Base-by-base conservation (phyloP, 2,888 invertebrate genomes). In the Pseudococcus longispinus region DNA sequence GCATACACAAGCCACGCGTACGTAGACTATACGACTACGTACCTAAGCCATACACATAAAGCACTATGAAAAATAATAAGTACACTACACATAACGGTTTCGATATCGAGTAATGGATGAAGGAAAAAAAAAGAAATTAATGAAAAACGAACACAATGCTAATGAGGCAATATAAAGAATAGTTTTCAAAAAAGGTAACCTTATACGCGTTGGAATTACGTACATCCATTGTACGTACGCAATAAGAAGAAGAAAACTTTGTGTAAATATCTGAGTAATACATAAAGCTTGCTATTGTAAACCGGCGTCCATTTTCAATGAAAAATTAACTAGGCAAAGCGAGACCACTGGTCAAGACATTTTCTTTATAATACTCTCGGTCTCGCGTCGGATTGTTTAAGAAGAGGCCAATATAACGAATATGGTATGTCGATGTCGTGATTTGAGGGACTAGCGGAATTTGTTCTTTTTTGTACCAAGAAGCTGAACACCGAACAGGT, bases 111-210 rank as follows among this genome's bases (percentile, higher is more conserved):
- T 60, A 60, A 60, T 60, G 60, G 60, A 60, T 60, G 60, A 60
- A 55, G 55, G n/a, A 77, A n/a, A 77, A 77, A 26, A 77, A 80
- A 80, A 37, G 42, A 23, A 42, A 80, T 80, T 80, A 80, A 80
- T 80, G 77, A 80, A 80, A 80, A 37, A 37, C 20, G 11, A 42
- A 29, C 77, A 80, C 77, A 80, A 80, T 80, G 42, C 77, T 80
- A 80, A 80, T 80, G 77, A 80, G 77, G 77, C 42, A 80, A 80
- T 42, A 37, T 37, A 42, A 80, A 42, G 77, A 80, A 80, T 80
- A 80, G 29, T 80, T 80, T 80, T 80, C 77, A 23, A 80, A 80
- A 80, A 80, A 80, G 77, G 77, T 80, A 60, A 80, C 32, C 77
- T 42, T 80, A 80, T 70, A 70, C 42, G 42, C 77, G n/a, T 80